Conservation (phyloP, 2,113 vertebrate genomes). For the Sigmodon hispidus region DNA sequence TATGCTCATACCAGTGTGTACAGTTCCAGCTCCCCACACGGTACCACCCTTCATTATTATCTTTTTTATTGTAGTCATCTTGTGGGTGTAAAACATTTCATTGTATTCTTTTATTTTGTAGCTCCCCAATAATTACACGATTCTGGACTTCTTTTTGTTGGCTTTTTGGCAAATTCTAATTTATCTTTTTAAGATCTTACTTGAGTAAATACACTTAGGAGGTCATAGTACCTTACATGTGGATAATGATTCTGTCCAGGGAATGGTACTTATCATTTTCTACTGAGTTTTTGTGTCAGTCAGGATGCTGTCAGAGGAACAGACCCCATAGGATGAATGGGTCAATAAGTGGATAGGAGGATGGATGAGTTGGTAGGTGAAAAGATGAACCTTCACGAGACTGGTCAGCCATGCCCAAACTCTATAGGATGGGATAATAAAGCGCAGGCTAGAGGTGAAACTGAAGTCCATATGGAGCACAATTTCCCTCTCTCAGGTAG, state of each 20-base stretch:
- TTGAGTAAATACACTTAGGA: neutral
- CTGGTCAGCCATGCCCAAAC: neutral
- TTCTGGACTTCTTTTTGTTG: neutral
- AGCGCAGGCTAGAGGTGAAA: neutral
- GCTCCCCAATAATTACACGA: neutral
- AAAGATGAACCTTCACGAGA: neutral
- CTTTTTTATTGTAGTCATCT: neutral
- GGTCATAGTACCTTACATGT: neutral
- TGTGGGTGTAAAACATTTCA: neutral
- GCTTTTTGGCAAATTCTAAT: neutral
- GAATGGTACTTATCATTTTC: neutral
- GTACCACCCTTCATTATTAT: neutral
- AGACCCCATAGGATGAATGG: neutral
- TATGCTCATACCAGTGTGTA: neutral
- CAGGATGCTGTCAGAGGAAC: neutral
- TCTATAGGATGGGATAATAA: neutral
- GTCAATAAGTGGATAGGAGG: neutral
- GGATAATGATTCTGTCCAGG: neutral
- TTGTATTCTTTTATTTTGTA: neutral
- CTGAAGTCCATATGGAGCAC: neutral
- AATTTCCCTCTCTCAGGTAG: neutral
- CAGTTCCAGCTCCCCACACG: neutral
- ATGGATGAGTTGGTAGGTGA: too few relatives aligned
- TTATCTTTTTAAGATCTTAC: slow-evolving; percentile 9
- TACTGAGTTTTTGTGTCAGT: neutral